A percentile compares a stretch with the other conserved stretches of the same genome.
phyloP scores from a whole-genome alignment of 2,888 invertebrate genomes.

The Microplitis manilae region DNA sequence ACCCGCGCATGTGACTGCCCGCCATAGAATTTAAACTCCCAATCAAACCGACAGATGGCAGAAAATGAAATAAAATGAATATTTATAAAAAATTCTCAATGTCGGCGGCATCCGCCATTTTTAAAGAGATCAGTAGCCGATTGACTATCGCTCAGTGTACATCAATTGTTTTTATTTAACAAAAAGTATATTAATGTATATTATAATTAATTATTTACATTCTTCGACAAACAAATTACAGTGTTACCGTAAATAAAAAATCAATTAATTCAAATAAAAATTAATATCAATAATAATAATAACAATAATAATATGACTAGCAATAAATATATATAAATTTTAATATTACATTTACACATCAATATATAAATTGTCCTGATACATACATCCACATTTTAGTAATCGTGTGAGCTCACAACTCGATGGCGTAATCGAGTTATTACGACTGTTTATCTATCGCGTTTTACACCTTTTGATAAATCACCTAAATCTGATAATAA shows the following conservation, averaged over 20 bases:
- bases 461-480: conserved; percentile 7
- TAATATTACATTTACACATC: background rate
- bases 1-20: too few relatives aligned
- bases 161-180: background rate
- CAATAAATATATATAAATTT: background rate
- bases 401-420: conserved; percentile 16
- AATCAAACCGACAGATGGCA: background rate
- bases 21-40: too few relatives aligned
- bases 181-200: background rate
- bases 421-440: conserved; percentile 38
- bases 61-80: conserved; percentile 15
- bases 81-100: background rate
- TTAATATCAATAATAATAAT: background rate
- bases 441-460: conserved; percentile 31
- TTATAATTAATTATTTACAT: background rate
- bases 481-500: conserved; percentile 5
- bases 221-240: background rate
- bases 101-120: conserved; percentile 46
- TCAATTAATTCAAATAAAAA: background rate
- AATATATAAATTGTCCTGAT: background rate
- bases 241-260: background rate
- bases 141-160: conserved; percentile 44
- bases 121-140: conserved; percentile 52
- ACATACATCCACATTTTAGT: background rate
- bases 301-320: background rate